Evolutionary conservation across 2,888 invertebrate genomes (phyloP).

Genomic region (Clanis bilineata): DNA sequence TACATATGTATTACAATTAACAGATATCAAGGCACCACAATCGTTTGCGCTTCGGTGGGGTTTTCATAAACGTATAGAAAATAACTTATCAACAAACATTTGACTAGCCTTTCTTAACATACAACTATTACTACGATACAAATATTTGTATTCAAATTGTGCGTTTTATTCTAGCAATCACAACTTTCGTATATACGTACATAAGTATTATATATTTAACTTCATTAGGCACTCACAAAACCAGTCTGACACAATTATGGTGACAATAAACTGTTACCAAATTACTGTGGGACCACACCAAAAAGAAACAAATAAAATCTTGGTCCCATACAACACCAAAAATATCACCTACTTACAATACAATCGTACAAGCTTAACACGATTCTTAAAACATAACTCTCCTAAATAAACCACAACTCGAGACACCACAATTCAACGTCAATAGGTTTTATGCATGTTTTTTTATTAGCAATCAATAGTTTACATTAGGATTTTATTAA

Average conservation of each 20-base stretch:
- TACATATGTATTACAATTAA: conserved; percentile 41
- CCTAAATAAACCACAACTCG: background rate
- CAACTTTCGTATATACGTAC: conserved; percentile 32
- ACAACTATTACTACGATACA: background rate
- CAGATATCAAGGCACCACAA: conserved; percentile 50
- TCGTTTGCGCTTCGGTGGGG: conserved; percentile 26
- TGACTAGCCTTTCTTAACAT: conserved; percentile 46
- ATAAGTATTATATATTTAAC: background rate
- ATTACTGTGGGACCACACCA: background rate
- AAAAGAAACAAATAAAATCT: background rate
- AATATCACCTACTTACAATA: background rate
- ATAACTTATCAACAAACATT: conserved; percentile 31
- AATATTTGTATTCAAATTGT: conserved; percentile 22
- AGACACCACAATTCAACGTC: background rate
- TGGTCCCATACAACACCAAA: background rate
- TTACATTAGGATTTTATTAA: no score
- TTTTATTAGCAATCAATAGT: no score
- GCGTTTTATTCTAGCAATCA: conserved; percentile 37
- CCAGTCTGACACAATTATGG: conserved; percentile 17
- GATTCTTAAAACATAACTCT: background rate
- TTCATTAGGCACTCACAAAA: conserved; percentile 45
- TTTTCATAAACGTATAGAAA: conserved; percentile 7
- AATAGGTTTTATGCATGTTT: no score
- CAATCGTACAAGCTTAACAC: background rate
- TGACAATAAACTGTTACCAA: background rate